phyloP scores from a whole-genome alignment of 2,113 vertebrate genomes.

The Anoplopoma fimbria region DNA sequence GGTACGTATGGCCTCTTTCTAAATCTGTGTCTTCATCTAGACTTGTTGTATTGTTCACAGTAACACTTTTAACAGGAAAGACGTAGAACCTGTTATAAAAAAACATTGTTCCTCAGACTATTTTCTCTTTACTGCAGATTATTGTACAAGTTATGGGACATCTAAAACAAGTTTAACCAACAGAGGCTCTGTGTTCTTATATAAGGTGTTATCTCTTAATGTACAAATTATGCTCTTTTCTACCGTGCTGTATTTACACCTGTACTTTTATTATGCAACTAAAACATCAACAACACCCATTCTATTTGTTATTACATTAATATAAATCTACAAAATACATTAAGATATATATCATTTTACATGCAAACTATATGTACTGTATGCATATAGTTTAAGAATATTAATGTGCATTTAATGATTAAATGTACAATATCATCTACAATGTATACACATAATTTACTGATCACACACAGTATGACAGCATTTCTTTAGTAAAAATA shows the following conservation, averaged over 20 bases:
- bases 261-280: background rate
- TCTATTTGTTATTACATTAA: background rate
- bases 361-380: background rate
- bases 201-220: background rate
- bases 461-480: background rate
- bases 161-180: background rate
- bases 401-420: background rate
- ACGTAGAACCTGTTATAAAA: background rate
- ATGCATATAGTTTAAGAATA: background rate
- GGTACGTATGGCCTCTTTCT: conserved; percentile 3
- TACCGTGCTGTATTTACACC: background rate
- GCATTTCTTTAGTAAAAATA: background rate
- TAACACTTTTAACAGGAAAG: background rate
- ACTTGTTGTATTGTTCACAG: conserved; percentile 24
- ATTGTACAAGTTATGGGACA: background rate
- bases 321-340: background rate
- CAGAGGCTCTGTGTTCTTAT: background rate
- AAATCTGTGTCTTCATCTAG: background rate
- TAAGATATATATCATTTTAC: background rate
- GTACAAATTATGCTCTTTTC: background rate
- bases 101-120: background rate
- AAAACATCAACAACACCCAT: background rate
- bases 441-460: background rate
- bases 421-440: background rate
- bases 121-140: background rate